Evolutionary conservation across 1,140 invertebrate genomes (phyloP).

Genomic region (Meloidogyne hapla): DNA sequence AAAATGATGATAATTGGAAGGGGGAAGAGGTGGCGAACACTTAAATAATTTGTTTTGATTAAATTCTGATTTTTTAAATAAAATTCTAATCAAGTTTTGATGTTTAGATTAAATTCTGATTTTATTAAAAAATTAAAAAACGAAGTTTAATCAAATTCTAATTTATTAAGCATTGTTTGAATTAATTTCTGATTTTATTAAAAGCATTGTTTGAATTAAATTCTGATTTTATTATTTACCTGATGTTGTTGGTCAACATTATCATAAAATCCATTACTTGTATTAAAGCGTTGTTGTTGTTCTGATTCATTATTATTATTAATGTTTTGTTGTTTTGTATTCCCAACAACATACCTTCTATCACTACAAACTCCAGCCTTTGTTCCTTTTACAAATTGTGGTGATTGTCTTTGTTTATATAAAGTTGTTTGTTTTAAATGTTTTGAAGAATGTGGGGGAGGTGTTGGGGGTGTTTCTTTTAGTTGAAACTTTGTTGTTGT

Average conservation of each 20-base stretch:
- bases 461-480: not conserved
- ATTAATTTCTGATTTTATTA: no score
- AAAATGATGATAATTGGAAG: not conserved
- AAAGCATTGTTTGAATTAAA: no score
- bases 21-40: not conserved
- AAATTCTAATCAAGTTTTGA: no score
- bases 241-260: not conserved
- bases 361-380: not conserved
- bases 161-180: no score
- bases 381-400: not conserved
- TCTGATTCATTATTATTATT: not conserved
- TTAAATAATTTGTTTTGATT: not conserved
- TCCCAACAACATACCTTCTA: not conserved
- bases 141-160: no score
- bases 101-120: no score
- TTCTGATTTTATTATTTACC: not conserved
- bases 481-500: conserved; percentile 2
- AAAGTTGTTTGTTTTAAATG: not conserved
- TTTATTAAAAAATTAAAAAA: no score
- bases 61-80: no score
- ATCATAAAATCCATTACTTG: conserved; percentile 1
- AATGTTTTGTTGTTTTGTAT: not conserved
- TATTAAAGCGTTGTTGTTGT: not conserved
- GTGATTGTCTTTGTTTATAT: not conserved
- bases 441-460: not conserved